A percentile compares a stretch with the other conserved stretches of the same genome.
Conservation (phyloP, 2,113 vertebrate species). For the Ceyx margarethae region DNA sequence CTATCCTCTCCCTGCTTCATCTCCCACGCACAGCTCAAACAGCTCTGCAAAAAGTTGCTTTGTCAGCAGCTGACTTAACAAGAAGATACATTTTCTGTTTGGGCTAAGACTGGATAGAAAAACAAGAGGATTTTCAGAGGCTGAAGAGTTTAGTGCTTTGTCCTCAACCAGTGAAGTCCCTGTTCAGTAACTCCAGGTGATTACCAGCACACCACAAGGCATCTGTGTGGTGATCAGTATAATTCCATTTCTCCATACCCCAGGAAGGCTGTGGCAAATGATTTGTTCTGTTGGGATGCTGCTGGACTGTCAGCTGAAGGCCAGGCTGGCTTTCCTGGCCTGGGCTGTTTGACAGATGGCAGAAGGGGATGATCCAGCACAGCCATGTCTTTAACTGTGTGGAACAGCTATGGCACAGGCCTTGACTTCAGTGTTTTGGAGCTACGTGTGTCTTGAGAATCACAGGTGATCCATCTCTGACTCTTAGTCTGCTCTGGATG, state of each 20-base stretch:
- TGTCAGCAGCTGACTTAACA: neutral
- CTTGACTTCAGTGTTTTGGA: neutral
- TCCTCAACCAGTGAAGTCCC: neutral
- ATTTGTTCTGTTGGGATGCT: neutral
- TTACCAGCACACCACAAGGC: neutral
- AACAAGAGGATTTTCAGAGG: neutral
- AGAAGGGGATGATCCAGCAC: neutral
- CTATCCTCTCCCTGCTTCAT: neutral
- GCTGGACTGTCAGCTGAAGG: neutral
- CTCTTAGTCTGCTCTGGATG: neutral
- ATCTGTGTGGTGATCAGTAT: neutral
- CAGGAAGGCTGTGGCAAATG: neutral
- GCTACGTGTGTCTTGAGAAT: neutral
- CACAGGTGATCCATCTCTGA: neutral
- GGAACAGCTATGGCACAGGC: neutral
- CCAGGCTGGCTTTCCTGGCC: neutral
- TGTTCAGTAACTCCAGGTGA: neutral
- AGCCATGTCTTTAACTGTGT: neutral
- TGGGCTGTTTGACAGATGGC: neutral
- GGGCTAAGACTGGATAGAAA: neutral
- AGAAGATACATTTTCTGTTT: neutral
- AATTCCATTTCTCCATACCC: neutral
- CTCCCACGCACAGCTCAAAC: neutral
- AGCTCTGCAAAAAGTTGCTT: neutral
- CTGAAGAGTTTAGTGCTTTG: neutral